Evolutionary conservation across 1,140 invertebrate species (phyloP).

Genomic region (Anoplophora glabripennis): DNA sequence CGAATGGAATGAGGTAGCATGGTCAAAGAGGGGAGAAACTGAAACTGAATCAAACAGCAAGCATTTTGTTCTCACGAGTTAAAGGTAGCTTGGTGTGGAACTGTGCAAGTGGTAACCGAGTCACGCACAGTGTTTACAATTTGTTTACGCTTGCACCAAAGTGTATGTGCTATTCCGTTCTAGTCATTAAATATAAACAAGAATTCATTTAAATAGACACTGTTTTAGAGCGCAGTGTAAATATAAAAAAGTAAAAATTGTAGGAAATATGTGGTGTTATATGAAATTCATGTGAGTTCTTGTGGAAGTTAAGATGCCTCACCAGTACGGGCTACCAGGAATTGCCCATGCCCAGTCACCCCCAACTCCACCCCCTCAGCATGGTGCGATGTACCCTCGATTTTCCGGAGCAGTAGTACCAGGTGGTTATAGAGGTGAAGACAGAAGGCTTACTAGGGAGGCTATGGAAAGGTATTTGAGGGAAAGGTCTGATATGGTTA

Average conservation of each 20-base stretch:
- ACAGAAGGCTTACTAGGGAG: conserved; percentile 85
- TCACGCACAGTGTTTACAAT: conserved; percentile 18
- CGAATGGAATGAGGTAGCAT: conserved; percentile 54
- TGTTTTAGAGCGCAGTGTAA: no score
- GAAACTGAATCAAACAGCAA: conserved; percentile 24
- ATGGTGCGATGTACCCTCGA: conserved; percentile 57
- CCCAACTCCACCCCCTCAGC: conserved; percentile 65
- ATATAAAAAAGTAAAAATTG: no score
- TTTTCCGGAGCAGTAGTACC: conserved; percentile 53
- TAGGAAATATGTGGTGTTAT: neutral
- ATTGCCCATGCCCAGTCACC: conserved; percentile 72
- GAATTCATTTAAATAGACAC: no score
- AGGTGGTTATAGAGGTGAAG: conserved; percentile 70
- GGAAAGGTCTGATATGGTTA: conserved; percentile 91
- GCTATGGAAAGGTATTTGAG: conserved; percentile 95
- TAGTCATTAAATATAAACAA: no score
- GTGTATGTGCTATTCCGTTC: no score
- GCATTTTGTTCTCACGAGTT: conserved; percentile 39
- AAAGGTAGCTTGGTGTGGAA: conserved; percentile 23
- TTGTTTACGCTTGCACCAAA: conserved; percentile 7
- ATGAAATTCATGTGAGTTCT: neutral
- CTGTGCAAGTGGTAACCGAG: conserved; percentile 23
- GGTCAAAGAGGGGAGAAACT: conserved; percentile 35
- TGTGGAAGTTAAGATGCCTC: conserved; percentile 62
- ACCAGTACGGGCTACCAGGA: conserved; percentile 69